Base-by-base conservation (phyloP, 2,113 vertebrate species). In the Lasiurus cinereus region DNA sequence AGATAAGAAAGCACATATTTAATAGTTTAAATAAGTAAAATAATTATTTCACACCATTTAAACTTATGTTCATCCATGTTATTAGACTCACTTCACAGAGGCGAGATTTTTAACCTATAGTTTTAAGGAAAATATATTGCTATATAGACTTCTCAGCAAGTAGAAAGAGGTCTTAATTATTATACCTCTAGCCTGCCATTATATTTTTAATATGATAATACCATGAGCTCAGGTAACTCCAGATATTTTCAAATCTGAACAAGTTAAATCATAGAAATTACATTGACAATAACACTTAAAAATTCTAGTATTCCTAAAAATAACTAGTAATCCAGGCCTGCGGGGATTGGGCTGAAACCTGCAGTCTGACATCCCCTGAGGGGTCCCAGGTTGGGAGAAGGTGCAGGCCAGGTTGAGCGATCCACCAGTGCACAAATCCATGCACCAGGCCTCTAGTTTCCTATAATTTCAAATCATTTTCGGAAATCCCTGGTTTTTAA, bases 391-490 rank as follows among this genome's bases (percentile, higher is more conserved):
- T 27, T 62, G 24, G 0, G 9, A 27, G 59, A 62, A 22, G 10
- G 24, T 1, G 10, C 22, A 62, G 24, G 22, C 22, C 22, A 62
- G 56, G 22, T 3, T 59, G 22, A 59, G 56, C 22, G 9, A 59
- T 59, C 56, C 56, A 27, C 9, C 8, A 4, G 22, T 62, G 59
- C 24, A 62, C 4, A 0, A 62, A 62, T 62, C 22, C 59, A 62
- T 62, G 22, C 59, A 62, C 59, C 10, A 27, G 22, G 59, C 3
- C 59, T 62, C 59, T 62, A 12, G 59, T 8, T 66, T 27, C 22
- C 2, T 70, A 24, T 89, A 52, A 93, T 86, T 95, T 85, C 27
- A 91, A 48, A 73, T 74, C 2, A 33, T 80, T 67, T 80, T 76
- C 31, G 52, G 29, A 82, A 72, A 18, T 48, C 33, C 46, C 29